Conservation (phyloP, 2,888 invertebrate genomes). For the Nineta flava region DNA sequence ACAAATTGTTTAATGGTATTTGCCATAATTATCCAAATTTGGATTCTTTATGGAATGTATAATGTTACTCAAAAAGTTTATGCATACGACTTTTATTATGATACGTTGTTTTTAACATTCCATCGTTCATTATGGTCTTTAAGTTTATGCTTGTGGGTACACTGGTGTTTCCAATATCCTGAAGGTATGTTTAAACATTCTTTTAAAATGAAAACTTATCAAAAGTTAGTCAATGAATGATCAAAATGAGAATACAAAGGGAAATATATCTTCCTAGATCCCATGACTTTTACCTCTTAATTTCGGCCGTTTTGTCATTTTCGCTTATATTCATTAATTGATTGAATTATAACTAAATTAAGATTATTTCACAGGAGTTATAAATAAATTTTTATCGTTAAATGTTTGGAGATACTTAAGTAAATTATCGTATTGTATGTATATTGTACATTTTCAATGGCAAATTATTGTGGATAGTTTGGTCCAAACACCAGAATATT, state of each 20-base stretch:
- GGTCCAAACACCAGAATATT: constrained; percentile 2
- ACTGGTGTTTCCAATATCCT: constrained; percentile 9
- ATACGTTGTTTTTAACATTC: constrained; percentile 12
- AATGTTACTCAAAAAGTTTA: constrained; percentile 6
- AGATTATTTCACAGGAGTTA: constrained; percentile 26
- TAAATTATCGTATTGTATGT: constrained; percentile 37
- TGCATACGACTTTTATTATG: constrained; percentile 7
- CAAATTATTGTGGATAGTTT: neutral
- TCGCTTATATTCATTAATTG: neutral
- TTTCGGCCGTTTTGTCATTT: neutral
- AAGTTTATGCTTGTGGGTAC: constrained; percentile 14
- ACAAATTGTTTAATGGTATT: neutral
- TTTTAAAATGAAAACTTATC: neutral
- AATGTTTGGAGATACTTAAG: constrained; percentile 34
- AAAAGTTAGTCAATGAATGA: too few species aligned
- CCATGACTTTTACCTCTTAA: too few species aligned
- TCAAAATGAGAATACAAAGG: too few species aligned
- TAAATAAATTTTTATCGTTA: constrained; percentile 35
- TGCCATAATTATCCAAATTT: neutral
- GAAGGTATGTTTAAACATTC: neutral
- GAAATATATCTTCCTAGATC: too few species aligned
- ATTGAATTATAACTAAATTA: too few species aligned
- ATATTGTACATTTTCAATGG: constrained; percentile 28
- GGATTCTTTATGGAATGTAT: neutral
- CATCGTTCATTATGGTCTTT: constrained; percentile 12